These are phyloP conservation scores for Caenorhabditis brenneri DNA, from an alignment of 1,140 invertebrate species.

Conservation along the genomic window DNA sequence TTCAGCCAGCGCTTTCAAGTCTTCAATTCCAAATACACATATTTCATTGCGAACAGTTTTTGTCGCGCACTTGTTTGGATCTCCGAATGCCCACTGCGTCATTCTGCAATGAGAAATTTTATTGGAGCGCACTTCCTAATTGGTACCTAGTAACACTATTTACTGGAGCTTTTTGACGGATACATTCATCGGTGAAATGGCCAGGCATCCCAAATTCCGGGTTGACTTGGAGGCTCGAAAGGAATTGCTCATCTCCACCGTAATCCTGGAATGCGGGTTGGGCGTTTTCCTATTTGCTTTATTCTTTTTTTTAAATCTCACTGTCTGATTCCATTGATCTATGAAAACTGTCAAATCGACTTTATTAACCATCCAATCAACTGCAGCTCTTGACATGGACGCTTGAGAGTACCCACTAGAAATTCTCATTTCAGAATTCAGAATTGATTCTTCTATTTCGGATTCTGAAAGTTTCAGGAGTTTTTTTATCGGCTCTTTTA, in stretches of 20 bases:
- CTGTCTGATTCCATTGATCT: background rate
- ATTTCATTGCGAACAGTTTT: background rate
- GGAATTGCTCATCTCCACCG: background rate
- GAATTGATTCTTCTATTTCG: background rate
- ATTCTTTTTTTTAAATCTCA: background rate
- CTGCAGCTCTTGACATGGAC: background rate
- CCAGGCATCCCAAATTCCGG: background rate
- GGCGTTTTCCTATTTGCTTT: no score
- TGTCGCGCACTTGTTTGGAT: background rate
- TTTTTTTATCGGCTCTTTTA: no score
- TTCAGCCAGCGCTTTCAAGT: background rate
- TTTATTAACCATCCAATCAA: background rate
- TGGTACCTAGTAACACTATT: background rate
- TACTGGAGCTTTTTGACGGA: background rate
- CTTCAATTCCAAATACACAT: constrained; percentile 22
- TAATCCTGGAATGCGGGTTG: background rate
- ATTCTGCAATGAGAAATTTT: constrained; percentile 7
- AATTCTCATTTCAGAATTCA: background rate
- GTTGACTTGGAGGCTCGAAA: background rate
- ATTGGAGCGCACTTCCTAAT: no score
- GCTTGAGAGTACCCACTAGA: background rate
- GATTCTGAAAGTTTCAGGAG: background rate
- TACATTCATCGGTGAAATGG: constrained; percentile 10
- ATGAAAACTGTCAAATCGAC: background rate
- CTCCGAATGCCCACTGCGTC: background rate